Base-by-base conservation (phyloP, 2,113 vertebrate species). In the Camarhynchus parvulus region DNA sequence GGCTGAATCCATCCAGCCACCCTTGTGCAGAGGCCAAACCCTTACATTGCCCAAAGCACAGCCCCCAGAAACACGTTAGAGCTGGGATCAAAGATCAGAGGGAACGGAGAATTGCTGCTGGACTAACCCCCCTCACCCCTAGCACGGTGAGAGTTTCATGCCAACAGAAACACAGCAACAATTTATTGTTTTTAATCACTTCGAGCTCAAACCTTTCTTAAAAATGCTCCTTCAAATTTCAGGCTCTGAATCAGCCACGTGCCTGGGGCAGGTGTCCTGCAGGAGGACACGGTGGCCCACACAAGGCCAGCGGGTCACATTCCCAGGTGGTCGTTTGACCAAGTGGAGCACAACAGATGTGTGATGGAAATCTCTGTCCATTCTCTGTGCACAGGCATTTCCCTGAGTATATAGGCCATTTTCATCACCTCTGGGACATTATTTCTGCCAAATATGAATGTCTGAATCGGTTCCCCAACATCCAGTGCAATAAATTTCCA, bases 231-330 rank as follows among this genome's bases (percentile, higher is more conserved):
- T 78, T 75, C 33, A 44, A 11, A 23, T 9, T 44, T 49, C 56
- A 53, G 66, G 17, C 46, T 76, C 22, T 20, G 37, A 41, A 41
- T 25, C 49, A 72, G 16, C n/a, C 59, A 80, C 0, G 8, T 64
- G 70, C 37, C 31, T 55, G 24, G 37, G 23, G 39, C 61, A 67
- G 50, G 61, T 67, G 83, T 77, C 59, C 47, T 81, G 35, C 52
- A 67, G 30, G 47, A 94, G 59, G 42, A 42, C 55, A 35, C 0
- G 0, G 17, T 37, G 68, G 10, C 58, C 44, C 35, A 12, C 0
- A 0, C 5, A 14, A 53, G 85, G 47, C 28, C 12, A 1, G 28
- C 24, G 39, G 23, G n/a, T 91, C 23, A 28, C 22, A 24, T 31
- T 6, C 5, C 35, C 56, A 44, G 68, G 9, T 37, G n/a, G 30